phyloP scores from a whole-genome alignment of 2,113 vertebrate genomes.

The Crotalus tigris region DNA sequence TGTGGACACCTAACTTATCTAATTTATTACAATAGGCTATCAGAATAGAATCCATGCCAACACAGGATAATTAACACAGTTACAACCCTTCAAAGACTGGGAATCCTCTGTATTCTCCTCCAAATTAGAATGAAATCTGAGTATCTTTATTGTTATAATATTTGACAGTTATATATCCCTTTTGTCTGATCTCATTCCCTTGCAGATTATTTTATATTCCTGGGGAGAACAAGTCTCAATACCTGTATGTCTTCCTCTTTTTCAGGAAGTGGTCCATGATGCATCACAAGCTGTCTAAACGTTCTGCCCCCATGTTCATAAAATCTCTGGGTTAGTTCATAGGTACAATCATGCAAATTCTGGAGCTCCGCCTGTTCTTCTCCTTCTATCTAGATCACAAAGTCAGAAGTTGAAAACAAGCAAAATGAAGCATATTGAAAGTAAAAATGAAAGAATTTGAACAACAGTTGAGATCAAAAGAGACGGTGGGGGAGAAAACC shows the following conservation, averaged over 20 bases:
- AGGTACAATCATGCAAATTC: conserved; percentile 81
- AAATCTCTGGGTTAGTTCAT: conserved; percentile 80
- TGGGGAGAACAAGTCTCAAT: background rate
- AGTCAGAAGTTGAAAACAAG: background rate
- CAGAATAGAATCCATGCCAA: background rate
- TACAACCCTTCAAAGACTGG: too few species aligned
- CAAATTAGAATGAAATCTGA: background rate
- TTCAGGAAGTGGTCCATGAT: conserved; percentile 77
- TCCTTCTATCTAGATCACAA: conserved; percentile 68
- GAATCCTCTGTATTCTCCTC: background rate
- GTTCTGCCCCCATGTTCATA: conserved; percentile 70
- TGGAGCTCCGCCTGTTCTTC: conserved; percentile 78
- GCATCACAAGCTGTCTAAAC: conserved; percentile 73
- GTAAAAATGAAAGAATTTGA: background rate
- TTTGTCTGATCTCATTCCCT: background rate
- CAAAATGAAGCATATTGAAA: background rate
- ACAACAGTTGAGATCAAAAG: background rate
- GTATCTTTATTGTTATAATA: background rate
- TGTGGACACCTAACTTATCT: background rate
- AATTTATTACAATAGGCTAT: background rate
- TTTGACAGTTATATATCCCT: background rate
- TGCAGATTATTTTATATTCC: background rate
- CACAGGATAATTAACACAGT: background rate
- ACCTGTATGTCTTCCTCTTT: conserved; percentile 87
- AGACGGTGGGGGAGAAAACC: background rate